Base-by-base conservation (phyloP, 2,113 vertebrate species). In the Chrysochloris asiatica region DNA sequence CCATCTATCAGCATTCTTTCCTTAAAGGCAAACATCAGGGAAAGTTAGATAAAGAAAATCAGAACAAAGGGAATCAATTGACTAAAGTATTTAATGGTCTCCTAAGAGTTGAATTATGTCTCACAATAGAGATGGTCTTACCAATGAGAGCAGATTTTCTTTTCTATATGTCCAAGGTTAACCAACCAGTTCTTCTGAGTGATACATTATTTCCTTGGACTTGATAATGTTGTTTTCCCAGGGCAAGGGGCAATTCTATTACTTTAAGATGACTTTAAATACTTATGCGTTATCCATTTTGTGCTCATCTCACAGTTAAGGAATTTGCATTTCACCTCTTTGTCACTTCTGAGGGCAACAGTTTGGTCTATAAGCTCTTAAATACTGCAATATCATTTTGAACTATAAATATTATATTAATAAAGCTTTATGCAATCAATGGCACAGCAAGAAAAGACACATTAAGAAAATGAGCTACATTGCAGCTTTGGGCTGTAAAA, bases 361-460 rank as follows among this genome's bases (percentile, higher is more conserved):
- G 3, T 24, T 67, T 38, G 9, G 11, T 65, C 7, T 19, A 83
- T 4, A 95, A 67, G 59, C 28, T 36, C 13, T 82, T 88, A 78
- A 24, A 69, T 36, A 82, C 21, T 33, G 41, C 11, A 79, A 0
- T 16, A 38, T 86, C 78, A 52, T 71, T 90, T 65, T 75, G 33
- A 75, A 47, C 45, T 47, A 52, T 43, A 69, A 56, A 4, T 2
- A 19, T 69, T 78, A 45, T 76, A 75, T 38, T 41, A 86, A 30
- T 71, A 84, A 72, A 67, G 67, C 41, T 59, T 89, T 83, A 87
- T 47, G 41, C 3, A 75, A 79, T 65, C 78, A 90, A 16, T 88
- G 22, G 47, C 33, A 47, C 26, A 63, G 16, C 4, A 38, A 92
- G 80, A 91, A 90, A 92, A 86, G 2, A 26, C 22, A 36, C 52